Evolutionary conservation across 2,113 vertebrate species (phyloP), one percentile per base, ranked within the genome.

Genomic region (Brachyistius frenatus): DNA sequence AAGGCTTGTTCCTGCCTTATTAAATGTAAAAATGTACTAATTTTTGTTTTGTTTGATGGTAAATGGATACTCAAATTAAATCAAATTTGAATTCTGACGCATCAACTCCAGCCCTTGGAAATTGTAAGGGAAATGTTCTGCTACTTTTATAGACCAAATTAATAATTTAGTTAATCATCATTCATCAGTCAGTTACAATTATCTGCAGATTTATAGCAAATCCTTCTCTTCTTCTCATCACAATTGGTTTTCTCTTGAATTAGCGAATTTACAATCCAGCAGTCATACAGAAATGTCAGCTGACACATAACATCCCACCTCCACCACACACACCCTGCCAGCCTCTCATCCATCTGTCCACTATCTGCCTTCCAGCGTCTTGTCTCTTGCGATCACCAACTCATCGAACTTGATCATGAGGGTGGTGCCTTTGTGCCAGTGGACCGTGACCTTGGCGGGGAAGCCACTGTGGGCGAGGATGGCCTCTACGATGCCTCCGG

Each of bases 391-490:
- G 0, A 97, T 95, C 54, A 97, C 96, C 0, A 93, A 93, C 72
- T 97, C 96, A 4, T 96, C 95, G 0, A 97, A 97, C 87, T 96
- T 96, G 85, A 97, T 96, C 96, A 97, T 97, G 46, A 97, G 95
- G 0, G 96, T 97, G 87, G 96, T 97, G 60, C 96, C 96, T 85
- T 97, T 97, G 91, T 97, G 96, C 96, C 96, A 97, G 88, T 97
- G 96, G 0, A 96, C 96, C 0, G 96, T 97, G 52, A 97, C 96
- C 86, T 96, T 96, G 83, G 96, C 96, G 0, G 96, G 95, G 88
- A 97, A 97, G 53, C 96, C 96, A 1, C 95, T 96, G 92, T 95
- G 95, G 0, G 92, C 91, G 35, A 97, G 92, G 33, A 97, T 90
- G 5, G 96, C 96, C 83, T 97, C 96, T 67, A 96, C 91, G 2